Percentiles rank a stretch among this genome's conserved stretches.
phyloP scores from a whole-genome alignment of 2,113 vertebrate genomes.

The Mugil cephalus region DNA sequence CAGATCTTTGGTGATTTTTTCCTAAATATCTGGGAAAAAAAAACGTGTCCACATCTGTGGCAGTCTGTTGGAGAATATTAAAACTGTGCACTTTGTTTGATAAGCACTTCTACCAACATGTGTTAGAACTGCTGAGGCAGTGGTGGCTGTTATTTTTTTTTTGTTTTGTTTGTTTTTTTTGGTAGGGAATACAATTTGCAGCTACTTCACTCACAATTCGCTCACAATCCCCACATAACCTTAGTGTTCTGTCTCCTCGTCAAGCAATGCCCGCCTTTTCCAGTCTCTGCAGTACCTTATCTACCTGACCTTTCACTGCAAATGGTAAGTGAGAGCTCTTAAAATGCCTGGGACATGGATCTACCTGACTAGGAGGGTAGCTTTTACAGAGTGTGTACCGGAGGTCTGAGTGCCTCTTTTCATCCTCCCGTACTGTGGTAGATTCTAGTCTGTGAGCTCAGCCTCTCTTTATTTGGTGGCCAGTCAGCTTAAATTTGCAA shows the following conservation, averaged over 20 bases:
- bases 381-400: not conserved
- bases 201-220: not conserved
- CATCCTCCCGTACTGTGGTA: not conserved
- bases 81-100: not conserved
- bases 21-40: not conserved
- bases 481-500: constrained; percentile 18
- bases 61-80: not conserved
- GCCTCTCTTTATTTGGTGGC: constrained; percentile 20
- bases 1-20: not conserved
- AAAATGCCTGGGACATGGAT: constrained; percentile 13
- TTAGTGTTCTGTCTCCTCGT: not conserved
- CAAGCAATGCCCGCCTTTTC: not conserved
- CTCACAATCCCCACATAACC: not conserved
- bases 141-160: not conserved
- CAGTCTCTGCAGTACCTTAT: not conserved
- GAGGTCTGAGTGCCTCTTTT: not conserved
- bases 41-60: not conserved
- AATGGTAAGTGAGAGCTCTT: constrained; percentile 19
- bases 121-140: not conserved
- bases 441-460: constrained; percentile 1
- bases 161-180: no score
- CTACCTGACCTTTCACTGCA: constrained; percentile 50
- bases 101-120: not conserved
- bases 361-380: not conserved
- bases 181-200: not conserved